A percentile compares a stretch with the other conserved stretches of the same genome.
phyloP scores from a whole-genome alignment of 2,888 invertebrate genomes.

The Polydrusus cervinus region DNA sequence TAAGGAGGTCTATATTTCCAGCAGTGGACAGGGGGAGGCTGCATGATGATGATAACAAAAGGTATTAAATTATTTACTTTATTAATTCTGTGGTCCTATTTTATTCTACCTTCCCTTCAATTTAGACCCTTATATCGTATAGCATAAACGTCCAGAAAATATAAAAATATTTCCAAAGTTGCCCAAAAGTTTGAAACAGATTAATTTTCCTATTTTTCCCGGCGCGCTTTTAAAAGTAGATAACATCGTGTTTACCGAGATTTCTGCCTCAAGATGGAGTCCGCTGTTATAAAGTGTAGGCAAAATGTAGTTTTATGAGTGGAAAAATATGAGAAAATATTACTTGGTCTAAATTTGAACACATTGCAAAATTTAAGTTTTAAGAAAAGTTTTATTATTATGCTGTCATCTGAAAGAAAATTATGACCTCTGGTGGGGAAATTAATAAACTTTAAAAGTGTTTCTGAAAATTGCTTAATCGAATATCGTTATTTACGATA shows the following conservation, averaged over 20 bases:
- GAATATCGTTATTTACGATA: too few relatives aligned
- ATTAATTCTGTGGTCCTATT: background rate
- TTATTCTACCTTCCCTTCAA: constrained; percentile 3
- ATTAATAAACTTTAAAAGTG: too few relatives aligned
- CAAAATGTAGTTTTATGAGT: constrained; percentile 46
- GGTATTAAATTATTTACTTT: too few relatives aligned
- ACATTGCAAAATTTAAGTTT: constrained; percentile 43
- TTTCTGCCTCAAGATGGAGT: constrained; percentile 39
- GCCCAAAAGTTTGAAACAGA: constrained; percentile 38
- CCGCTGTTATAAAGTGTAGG: constrained; percentile 42
- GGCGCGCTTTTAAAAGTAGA: constrained; percentile 46
- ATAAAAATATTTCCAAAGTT: constrained; percentile 42
- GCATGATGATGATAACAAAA: too few relatives aligned
- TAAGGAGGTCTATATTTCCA: too few relatives aligned
- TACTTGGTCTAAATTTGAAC: constrained; percentile 38
- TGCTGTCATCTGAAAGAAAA: constrained; percentile 31
- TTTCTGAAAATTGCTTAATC: too few relatives aligned
- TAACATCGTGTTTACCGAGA: constrained; percentile 49
- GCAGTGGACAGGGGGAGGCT: too few relatives aligned
- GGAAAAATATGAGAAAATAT: constrained; percentile 43
- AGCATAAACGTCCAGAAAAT: constrained; percentile 36
- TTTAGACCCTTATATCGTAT: constrained; percentile 5
- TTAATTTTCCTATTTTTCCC: constrained; percentile 48
- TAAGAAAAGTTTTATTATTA: constrained; percentile 40
- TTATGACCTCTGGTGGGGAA: background rate